A percentile compares a stretch with the other conserved stretches of the same genome.
Evolutionary conservation across 2,888 invertebrate species (phyloP).

Genomic region (Rhorus exstirpatorius): DNA sequence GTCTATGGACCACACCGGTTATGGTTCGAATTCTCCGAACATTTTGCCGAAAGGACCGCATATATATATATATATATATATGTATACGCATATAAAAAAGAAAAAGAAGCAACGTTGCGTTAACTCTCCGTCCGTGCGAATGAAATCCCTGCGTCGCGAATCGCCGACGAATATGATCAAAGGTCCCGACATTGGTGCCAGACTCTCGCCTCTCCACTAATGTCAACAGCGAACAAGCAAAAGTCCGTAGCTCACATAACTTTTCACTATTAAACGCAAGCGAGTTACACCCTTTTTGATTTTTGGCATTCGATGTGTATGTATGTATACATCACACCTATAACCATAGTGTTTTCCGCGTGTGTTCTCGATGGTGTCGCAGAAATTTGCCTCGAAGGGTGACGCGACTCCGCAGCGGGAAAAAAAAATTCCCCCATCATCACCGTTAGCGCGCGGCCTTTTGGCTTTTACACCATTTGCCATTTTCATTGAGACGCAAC

Average conservation of each 20-base stretch:
- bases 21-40: slow-evolving; percentile 62
- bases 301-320: neutral
- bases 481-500: slow-evolving; percentile 56
- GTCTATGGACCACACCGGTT: slow-evolving; percentile 43
- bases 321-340: slow-evolving; percentile 45
- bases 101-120: slow-evolving; percentile 67
- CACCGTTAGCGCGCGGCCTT: slow-evolving; percentile 23
- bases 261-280: neutral
- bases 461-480: slow-evolving; percentile 47
- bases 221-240: slow-evolving; percentile 5
- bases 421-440: slow-evolving; percentile 28
- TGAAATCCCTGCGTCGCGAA: slow-evolving; percentile 74
- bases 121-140: slow-evolving; percentile 71
- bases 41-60: slow-evolving; percentile 18
- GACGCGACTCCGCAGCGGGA: slow-evolving; percentile 34
- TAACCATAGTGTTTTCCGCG: slow-evolving; percentile 29
- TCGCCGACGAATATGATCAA: slow-evolving; percentile 74
- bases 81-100: slow-evolving; percentile 37
- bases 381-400: slow-evolving; percentile 57
- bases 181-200: slow-evolving; percentile 64
- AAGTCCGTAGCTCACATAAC: slow-evolving; percentile 7
- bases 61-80: slow-evolving; percentile 20
- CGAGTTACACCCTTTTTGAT: neutral
- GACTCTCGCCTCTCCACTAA: slow-evolving; percentile 47
- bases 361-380: slow-evolving; percentile 40